Percentiles rank a stretch among this genome's conserved stretches.
phyloP scores from a whole-genome alignment of 2,888 invertebrate species.

The Clanis bilineata region DNA sequence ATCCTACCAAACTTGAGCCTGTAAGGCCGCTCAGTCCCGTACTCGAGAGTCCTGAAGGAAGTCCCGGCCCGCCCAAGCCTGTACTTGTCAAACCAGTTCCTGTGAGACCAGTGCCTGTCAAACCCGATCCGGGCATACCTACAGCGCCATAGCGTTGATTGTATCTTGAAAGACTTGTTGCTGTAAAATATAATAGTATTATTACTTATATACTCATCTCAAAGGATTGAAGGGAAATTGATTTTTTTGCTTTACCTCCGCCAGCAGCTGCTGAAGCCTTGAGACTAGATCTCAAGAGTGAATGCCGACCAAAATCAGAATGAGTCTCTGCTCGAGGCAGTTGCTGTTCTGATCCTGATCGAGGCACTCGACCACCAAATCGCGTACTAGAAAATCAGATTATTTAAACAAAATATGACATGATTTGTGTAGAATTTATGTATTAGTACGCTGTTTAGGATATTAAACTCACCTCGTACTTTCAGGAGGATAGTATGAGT shows the following conservation, averaged over 20 bases:
- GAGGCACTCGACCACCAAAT: slow-evolving; percentile 84
- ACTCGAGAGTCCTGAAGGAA: slow-evolving; percentile 70
- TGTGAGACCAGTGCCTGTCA: slow-evolving; percentile 55
- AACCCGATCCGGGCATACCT: slow-evolving; percentile 56
- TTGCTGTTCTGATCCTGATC: slow-evolving; percentile 96
- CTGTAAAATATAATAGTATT: slow-evolving; percentile 41
- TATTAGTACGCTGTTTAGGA: slow-evolving; percentile 10
- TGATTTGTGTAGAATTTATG: not conserved
- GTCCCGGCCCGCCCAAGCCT: slow-evolving; percentile 55
- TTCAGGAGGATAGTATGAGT: slow-evolving; percentile 87
- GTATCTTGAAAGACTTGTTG: slow-evolving; percentile 83
- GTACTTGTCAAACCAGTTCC: slow-evolving; percentile 47
- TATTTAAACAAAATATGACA: not conserved
- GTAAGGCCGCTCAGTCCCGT: slow-evolving; percentile 74
- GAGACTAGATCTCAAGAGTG: slow-evolving; percentile 90
- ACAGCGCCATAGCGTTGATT: slow-evolving; percentile 84
- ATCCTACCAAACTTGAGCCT: slow-evolving; percentile 69
- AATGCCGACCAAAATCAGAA: slow-evolving; percentile 91
- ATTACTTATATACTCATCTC: not conserved
- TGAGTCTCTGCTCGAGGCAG: slow-evolving; percentile 92
- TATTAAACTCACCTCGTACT: slow-evolving; percentile 54
- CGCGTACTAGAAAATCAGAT: slow-evolving; percentile 50
- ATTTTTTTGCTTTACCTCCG: slow-evolving; percentile 28
- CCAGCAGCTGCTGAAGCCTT: slow-evolving; percentile 83
- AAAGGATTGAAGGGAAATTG: not conserved